A percentile compares a stretch with the other conserved stretches of the same genome.
phyloP scores from a whole-genome alignment of 2,113 vertebrate genomes.

The Dromiciops gliroides region DNA sequence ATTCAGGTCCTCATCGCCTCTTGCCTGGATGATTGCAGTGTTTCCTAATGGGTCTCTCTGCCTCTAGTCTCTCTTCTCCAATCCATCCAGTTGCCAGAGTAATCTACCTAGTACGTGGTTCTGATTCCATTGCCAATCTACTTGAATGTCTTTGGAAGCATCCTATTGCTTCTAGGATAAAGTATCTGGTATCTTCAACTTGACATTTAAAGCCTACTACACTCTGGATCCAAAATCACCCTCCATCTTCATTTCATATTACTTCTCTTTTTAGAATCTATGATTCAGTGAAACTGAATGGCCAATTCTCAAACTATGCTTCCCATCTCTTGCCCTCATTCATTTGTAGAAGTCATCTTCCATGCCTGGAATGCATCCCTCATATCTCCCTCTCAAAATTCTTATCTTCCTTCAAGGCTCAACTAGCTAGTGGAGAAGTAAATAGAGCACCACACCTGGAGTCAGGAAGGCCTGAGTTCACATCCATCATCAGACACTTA shows the following conservation, averaged over 20 bases:
- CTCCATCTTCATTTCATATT: neutral
- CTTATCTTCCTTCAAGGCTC: neutral
- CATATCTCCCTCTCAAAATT: neutral
- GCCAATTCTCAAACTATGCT: neutral
- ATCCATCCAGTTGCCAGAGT: neutral
- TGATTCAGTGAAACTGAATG: neutral
- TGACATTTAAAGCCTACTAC: neutral
- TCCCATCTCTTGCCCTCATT: neutral
- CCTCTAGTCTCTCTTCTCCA: neutral
- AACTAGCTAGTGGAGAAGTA: neutral
- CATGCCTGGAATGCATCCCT: neutral
- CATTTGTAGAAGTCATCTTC: neutral
- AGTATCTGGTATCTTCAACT: neutral
- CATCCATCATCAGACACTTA: neutral
- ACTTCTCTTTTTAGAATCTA: neutral
- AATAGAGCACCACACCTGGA: neutral
- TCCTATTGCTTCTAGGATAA: neutral
- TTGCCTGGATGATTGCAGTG: neutral
- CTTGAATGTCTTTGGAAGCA: neutral
- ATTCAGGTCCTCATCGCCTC: neutral
- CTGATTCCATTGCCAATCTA: neutral
- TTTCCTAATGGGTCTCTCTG: neutral
- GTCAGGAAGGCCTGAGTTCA: neutral
- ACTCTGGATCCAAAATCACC: neutral
- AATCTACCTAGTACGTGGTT: neutral